Conservation (phyloP, 2,888 invertebrate species). For the Pomacea canaliculata region DNA sequence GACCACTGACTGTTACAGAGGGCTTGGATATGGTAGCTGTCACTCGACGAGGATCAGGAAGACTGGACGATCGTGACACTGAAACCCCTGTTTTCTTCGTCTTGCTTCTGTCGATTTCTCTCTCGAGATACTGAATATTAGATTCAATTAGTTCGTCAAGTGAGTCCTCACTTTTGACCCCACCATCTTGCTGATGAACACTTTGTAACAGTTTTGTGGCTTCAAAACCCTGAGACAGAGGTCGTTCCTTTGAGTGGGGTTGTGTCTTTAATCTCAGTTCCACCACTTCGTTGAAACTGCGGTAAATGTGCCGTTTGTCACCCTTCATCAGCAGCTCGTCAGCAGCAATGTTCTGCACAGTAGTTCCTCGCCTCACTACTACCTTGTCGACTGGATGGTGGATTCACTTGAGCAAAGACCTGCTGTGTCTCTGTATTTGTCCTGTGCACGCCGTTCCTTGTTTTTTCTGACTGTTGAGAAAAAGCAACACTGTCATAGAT, state of each 20-base stretch:
- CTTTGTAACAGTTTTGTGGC: not conserved
- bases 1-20: conserved; percentile 1
- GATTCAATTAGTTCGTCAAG: conserved; percentile 62
- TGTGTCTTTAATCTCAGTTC: conserved; percentile 33
- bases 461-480: not conserved
- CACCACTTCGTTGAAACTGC: conserved; percentile 35
- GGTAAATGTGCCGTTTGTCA: conserved; percentile 8
- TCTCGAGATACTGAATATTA: conserved; percentile 61
- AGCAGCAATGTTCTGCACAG: conserved; percentile 13
- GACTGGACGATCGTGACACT: conserved; percentile 37
- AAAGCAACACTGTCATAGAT: conserved; percentile 28
- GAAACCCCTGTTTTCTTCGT: conserved; percentile 16
- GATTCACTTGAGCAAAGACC: conserved; percentile 24
- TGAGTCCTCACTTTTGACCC: conserved; percentile 52
- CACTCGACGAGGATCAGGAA: conserved; percentile 34
- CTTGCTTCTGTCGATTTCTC: conserved; percentile 49
- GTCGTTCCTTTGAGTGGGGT: conserved; percentile 25
- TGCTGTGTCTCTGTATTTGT: not conserved
- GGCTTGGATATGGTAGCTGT: conserved; percentile 1
- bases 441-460: not conserved
- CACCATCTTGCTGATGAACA: not conserved
- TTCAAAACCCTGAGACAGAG: conserved; percentile 27
- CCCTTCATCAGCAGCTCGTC: not conserved
- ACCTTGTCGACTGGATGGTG: conserved; percentile 24
- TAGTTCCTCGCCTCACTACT: conserved; percentile 27